These are phyloP conservation scores for Macrophya alboannulata DNA, from an alignment of 2,888 invertebrate species.

Conservation along the genomic window DNA sequence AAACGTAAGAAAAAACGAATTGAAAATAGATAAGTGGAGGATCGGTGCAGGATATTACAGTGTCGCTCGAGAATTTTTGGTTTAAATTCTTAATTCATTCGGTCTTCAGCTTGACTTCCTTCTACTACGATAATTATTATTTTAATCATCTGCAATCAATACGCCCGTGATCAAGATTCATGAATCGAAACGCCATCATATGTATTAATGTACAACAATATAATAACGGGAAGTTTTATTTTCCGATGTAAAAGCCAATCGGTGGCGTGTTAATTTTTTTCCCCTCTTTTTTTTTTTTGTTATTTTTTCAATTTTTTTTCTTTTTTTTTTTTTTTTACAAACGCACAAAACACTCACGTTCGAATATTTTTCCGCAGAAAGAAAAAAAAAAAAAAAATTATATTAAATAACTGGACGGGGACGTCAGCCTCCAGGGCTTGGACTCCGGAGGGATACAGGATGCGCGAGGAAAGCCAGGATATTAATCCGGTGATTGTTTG, in stretches of 20 bases:
- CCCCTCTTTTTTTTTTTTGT: background rate
- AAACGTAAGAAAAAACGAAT: background rate
- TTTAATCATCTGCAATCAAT: background rate
- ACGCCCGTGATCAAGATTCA: background rate
- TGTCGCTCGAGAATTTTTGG: background rate
- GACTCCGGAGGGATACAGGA: constrained; percentile 42
- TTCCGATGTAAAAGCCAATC: background rate
- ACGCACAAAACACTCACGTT: constrained; percentile 1
- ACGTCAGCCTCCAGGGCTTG: constrained; percentile 41
- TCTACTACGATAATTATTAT: background rate
- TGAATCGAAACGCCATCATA: background rate
- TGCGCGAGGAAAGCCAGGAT: constrained; percentile 51
- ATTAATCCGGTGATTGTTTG: constrained; percentile 50
- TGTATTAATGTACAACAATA: background rate
- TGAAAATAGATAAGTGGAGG: too few species aligned
- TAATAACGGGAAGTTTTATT: background rate
- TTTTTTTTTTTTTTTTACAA: background rate
- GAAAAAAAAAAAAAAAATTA: constrained; percentile 15
- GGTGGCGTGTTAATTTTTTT: background rate
- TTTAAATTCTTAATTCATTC: background rate
- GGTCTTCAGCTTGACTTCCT: background rate
- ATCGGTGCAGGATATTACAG: too few species aligned
- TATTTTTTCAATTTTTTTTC: too few species aligned
- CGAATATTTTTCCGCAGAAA: background rate
- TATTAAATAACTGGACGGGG: constrained; percentile 24